Base-by-base conservation (phyloP, 2,113 vertebrate genomes). In the Eclectus roratus region DNA sequence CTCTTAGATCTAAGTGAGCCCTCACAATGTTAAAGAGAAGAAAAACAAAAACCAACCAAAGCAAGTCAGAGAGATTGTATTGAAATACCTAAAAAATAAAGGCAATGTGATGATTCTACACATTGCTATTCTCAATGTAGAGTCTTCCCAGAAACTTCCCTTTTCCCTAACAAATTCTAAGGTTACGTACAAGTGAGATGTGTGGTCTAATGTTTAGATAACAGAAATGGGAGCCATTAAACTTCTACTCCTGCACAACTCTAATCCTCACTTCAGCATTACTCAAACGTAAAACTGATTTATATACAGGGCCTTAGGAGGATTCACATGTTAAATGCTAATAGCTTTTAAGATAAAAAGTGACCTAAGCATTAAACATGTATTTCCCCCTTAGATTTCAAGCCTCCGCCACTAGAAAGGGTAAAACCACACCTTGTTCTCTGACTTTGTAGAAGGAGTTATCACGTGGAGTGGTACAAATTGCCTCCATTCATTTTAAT, bases 401-500 rank as follows among this genome's bases (percentile, higher is more conserved):
- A 83, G 50, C 16, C 43, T 52, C 71, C 64, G 16, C 41, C 3
- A 1, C 55, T 41, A 90, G 25, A 83, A 90, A 72, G 60, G 27
- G 14, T 84, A 64, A 84, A 92, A 86, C 71, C 35, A 84, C 64
- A 89, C 43, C 44, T 88, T 82, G 49, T 49, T 85, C 35, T 85
- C 35, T 0, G 5, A 79, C 52, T 49, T 66, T 43, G 35, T 28
- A 41, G 58, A 68, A 66, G 49, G 50, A 96, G 49, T 82, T 65
- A 87, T 56, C 70, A 61, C 53, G 43, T 5, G 1, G 14, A 87
- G 65, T 37, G 55, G 52, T 81, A 86, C 56, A 86, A 92, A 97
- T 85, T 76, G 70, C 80, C 70, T 89, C 80, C 28, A 77, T 56
- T 89, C 76, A 85, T 76, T 93, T 96, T 91, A 96, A 95, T 87